A percentile compares a stretch with the other conserved stretches of the same genome.
Evolutionary conservation across 2,113 vertebrate species (phyloP).

Genomic region (Felis chaus): DNA sequence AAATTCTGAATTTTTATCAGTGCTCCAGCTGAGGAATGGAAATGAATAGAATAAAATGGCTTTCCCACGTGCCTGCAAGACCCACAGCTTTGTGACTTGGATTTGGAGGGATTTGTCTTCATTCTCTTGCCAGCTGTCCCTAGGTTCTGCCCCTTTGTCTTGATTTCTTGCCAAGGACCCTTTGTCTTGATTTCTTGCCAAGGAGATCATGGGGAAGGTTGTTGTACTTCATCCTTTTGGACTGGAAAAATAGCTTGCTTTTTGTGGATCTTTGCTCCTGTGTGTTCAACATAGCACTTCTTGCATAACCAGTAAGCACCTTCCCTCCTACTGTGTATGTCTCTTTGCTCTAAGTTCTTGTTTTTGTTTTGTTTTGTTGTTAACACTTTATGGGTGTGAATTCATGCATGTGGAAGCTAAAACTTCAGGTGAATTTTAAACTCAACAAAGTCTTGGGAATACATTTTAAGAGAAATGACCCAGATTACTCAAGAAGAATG

Average conservation of each 20-base stretch:
- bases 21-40: not conserved
- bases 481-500: not conserved
- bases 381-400: not conserved
- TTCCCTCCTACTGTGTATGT: not conserved
- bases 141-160: not conserved
- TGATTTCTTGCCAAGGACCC: not conserved
- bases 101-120: not conserved
- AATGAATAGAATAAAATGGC: not conserved
- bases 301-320: not conserved
- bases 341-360: not conserved
- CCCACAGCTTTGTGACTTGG: not conserved
- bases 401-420: not conserved
- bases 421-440: conserved; percentile 29
- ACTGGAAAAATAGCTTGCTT: not conserved
- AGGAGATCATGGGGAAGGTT: not conserved
- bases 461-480: not conserved
- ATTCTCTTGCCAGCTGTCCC: not conserved
- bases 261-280: not conserved
- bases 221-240: not conserved
- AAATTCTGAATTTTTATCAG: not conserved
- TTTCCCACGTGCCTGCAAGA: not conserved
- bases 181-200: conserved; percentile 4
- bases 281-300: not conserved
- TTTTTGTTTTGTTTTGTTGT: not conserved
- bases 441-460: not conserved